Conservation (phyloP, 2,113 vertebrate species). For the Nothoprocta pentlandii region DNA sequence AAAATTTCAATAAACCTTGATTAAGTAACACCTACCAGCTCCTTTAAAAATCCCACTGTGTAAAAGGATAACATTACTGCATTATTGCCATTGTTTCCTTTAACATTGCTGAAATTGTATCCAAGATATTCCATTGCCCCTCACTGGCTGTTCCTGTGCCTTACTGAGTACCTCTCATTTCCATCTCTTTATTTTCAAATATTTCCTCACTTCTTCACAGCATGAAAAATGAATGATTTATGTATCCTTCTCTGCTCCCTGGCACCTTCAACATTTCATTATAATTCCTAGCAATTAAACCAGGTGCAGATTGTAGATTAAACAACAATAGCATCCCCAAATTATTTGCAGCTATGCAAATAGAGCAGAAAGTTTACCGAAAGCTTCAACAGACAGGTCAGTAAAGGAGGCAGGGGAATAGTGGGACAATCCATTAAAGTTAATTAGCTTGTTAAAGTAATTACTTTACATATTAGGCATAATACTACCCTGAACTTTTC, state of each 20-base stretch:
- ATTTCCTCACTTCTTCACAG: not conserved
- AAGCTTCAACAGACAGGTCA: constrained; percentile 39
- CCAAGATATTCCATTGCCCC: not conserved
- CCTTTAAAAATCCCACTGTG: not conserved
- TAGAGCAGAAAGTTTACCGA: not conserved
- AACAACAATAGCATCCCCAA: not conserved
- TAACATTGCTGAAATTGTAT: not conserved
- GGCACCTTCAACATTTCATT: not conserved
- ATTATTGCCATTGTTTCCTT: not conserved
- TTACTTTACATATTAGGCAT: constrained; percentile 35
- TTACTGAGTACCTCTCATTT: not conserved
- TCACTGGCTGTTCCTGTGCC: not conserved
- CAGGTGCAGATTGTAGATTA: constrained; percentile 8
- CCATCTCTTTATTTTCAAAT: not conserved
- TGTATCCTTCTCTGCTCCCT: not conserved
- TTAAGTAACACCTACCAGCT: not conserved
- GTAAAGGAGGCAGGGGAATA: constrained; percentile 25
- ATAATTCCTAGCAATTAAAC: constrained; percentile 16
- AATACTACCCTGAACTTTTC: constrained; percentile 39
- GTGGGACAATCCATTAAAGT: constrained; percentile 35
- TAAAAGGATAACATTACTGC: not conserved
- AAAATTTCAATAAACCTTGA: not conserved
- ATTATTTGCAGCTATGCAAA: constrained; percentile 19
- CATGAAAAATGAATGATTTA: not conserved
- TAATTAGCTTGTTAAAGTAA: constrained; percentile 58